phyloP scores from a whole-genome alignment of 2,113 vertebrate species.

The Tachysurus fulvidraco region DNA sequence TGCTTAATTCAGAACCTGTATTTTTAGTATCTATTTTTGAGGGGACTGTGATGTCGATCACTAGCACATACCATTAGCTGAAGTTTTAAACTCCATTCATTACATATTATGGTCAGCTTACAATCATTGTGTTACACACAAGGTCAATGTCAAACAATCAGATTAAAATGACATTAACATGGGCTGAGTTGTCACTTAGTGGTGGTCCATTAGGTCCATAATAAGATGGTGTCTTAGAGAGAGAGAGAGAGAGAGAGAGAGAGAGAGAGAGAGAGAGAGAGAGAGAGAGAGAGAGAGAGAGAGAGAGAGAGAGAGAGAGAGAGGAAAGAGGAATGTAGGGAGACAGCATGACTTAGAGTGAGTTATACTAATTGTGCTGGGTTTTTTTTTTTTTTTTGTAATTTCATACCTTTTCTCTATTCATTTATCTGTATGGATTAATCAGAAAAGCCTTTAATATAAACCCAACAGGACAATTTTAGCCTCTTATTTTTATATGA shows the following conservation, averaged over 20 bases:
- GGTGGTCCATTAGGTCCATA: not conserved
- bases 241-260: not conserved
- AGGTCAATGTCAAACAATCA: constrained; percentile 1
- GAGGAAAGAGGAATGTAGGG: not conserved
- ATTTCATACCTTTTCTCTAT: not conserved
- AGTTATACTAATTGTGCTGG: not conserved
- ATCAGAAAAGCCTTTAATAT: not conserved
- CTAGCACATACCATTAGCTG: not conserved
- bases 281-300: too few species aligned
- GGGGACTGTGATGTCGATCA: not conserved
- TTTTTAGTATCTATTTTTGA: not conserved
- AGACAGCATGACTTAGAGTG: not conserved
- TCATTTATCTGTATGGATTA: not conserved
- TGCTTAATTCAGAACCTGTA: not conserved
- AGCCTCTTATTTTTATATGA: not conserved
- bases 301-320: too few species aligned
- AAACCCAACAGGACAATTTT: not conserved
- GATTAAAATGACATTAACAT: not conserved
- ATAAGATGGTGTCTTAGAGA: not conserved
- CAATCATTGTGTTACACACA: not conserved
- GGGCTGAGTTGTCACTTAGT: not conserved
- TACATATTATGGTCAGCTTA: not conserved
- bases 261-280: too few species aligned
- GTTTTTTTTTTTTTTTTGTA: not conserved
- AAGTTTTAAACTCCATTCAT: not conserved